Evolutionary conservation across 1,140 invertebrate genomes (phyloP).

Genomic region (Kradibia gibbosae): DNA sequence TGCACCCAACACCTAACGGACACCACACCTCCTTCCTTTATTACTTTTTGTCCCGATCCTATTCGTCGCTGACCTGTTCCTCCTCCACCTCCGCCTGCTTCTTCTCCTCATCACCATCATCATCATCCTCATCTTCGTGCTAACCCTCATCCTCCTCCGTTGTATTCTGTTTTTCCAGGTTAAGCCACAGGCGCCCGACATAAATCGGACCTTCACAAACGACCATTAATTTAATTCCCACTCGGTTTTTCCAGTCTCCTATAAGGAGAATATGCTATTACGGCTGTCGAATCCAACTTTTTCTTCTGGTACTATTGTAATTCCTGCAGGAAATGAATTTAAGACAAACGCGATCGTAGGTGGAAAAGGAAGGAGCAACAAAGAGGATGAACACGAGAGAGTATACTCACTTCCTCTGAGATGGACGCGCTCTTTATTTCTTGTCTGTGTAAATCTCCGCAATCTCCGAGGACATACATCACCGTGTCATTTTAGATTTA

Average conservation of each 20-base stretch:
- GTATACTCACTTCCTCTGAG: neutral
- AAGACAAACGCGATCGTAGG: slow-evolving; percentile 17
- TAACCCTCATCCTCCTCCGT: too few relatives aligned
- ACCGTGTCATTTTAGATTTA: neutral
- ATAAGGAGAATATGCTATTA: neutral
- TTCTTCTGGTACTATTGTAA: slow-evolving; percentile 5
- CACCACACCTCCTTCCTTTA: slow-evolving; percentile 49
- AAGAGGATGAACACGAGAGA: too few relatives aligned
- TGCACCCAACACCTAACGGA: slow-evolving; percentile 60
- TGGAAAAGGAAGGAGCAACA: neutral
- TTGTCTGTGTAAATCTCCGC: slow-evolving; percentile 38
- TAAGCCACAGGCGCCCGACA: neutral
- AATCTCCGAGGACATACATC: slow-evolving; percentile 8
- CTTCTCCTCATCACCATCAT: slow-evolving; percentile 40
- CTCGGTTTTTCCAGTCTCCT: slow-evolving; percentile 3
- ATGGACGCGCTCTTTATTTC: neutral
- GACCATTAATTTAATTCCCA: slow-evolving; percentile 58
- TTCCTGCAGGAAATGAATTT: slow-evolving; percentile 48
- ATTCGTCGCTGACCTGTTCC: slow-evolving; percentile 1
- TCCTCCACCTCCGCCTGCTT: slow-evolving; percentile 39
- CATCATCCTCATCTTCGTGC: too few relatives aligned
- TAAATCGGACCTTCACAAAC: slow-evolving; percentile 13
- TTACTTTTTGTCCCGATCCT: neutral
- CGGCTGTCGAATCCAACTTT: neutral
- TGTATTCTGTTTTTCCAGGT: too few relatives aligned